Percentiles rank a stretch among this genome's conserved stretches.
Conservation (phyloP, 2,113 vertebrate genomes). For the Passer domesticus region DNA sequence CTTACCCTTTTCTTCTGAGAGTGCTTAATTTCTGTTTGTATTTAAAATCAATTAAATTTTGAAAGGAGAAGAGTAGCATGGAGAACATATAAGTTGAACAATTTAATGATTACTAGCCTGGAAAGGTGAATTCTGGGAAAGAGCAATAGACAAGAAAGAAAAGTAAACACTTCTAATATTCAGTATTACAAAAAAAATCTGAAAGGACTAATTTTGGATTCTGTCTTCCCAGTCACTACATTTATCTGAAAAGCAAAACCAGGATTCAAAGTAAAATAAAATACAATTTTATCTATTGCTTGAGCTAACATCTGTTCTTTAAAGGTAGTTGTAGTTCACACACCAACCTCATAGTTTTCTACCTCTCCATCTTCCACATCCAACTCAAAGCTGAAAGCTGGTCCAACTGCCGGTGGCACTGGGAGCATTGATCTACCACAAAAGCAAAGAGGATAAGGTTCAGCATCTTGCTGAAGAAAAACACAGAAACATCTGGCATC, state of each 20-base stretch:
- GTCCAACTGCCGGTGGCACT: conserved; percentile 91
- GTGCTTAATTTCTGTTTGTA: background rate
- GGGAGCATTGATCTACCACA: conserved; percentile 91
- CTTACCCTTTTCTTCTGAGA: background rate
- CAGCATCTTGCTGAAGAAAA: background rate
- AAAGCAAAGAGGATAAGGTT: conserved; percentile 16
- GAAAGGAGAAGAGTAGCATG: background rate
- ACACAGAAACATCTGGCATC: background rate
- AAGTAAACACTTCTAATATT: background rate
- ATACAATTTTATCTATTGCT: background rate
- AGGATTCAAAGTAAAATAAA: background rate
- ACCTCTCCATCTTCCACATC: conserved; percentile 98
- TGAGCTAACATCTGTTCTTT: background rate
- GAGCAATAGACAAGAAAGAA: background rate
- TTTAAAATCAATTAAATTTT: background rate
- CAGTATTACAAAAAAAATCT: background rate
- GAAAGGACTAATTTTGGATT: background rate
- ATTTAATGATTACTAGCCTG: background rate
- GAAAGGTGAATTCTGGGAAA: background rate
- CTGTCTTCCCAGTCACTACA: background rate
- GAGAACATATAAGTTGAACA: background rate
- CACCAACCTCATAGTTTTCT: conserved; percentile 96
- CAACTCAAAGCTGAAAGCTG: conserved; percentile 93
- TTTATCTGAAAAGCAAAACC: background rate
- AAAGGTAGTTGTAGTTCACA: conserved; percentile 14